Percentiles rank a stretch among this genome's conserved stretches.
Conservation (phyloP, 1,140 invertebrate species). For the Saccostrea echinata region DNA sequence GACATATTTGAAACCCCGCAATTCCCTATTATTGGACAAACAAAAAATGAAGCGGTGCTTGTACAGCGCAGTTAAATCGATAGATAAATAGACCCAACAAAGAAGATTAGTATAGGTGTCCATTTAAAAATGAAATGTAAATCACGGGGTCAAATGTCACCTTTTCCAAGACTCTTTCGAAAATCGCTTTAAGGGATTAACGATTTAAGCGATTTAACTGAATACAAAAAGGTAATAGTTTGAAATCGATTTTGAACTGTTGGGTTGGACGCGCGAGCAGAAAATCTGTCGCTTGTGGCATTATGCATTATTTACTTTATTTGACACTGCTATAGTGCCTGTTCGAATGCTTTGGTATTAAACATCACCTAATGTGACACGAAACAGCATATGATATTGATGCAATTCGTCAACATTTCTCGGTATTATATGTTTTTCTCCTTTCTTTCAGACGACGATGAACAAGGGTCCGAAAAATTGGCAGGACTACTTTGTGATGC, state of each 20-base stretch:
- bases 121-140: background rate
- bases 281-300: background rate
- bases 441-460: background rate
- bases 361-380: background rate
- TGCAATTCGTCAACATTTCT: background rate
- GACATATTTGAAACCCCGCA: background rate
- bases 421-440: background rate
- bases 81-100: background rate
- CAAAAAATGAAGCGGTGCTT: background rate
- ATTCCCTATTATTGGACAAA: background rate
- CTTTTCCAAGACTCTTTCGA: background rate
- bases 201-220: background rate
- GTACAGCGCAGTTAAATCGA: background rate
- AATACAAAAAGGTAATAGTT: background rate
- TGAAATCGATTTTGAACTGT: slow-evolving; percentile 16
- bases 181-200: background rate
- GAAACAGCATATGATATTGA: background rate
- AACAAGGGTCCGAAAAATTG: background rate
- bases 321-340: background rate
- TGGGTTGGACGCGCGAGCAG: background rate
- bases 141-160: background rate
- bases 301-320: slow-evolving; percentile 3
- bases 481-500: background rate
- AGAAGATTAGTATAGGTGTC: background rate
- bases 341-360: background rate